phyloP scores from a whole-genome alignment of 2,797 vertebrate genomes.

The Rhinichthys osculus region DNA sequence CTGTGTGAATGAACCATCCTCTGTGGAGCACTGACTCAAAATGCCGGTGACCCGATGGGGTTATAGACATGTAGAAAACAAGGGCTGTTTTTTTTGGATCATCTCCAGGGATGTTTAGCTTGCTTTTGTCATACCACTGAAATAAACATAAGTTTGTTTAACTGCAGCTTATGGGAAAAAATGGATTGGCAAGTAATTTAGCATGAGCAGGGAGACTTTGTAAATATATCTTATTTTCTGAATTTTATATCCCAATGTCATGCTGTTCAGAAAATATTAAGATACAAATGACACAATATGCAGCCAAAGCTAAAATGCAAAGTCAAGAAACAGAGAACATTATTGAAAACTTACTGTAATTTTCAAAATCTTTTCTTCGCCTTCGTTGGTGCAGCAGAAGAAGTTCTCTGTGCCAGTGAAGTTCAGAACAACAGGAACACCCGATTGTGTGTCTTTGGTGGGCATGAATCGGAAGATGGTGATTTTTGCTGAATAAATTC shows the following conservation, averaged over 20 bases:
- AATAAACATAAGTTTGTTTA: neutral
- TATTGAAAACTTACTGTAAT: constrained; percentile 69
- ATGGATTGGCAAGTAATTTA: neutral
- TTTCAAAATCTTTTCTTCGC: constrained; percentile 51
- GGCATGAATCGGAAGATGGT: constrained; percentile 77
- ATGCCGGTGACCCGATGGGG: neutral
- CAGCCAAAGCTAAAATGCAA: neutral
- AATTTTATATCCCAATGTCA: neutral
- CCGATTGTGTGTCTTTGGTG: constrained; percentile 31
- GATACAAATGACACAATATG: neutral
- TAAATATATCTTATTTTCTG: neutral
- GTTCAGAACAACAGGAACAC: constrained; percentile 78
- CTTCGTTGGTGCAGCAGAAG: constrained; percentile 68
- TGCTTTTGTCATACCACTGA: constrained; percentile 69
- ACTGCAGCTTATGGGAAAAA: neutral
- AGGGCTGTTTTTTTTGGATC: constrained; percentile 66
- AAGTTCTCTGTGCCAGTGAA: constrained; percentile 73
- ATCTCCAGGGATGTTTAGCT: constrained; percentile 64
- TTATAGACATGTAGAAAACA: constrained; percentile 78
- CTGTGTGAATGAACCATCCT: constrained; percentile 77
- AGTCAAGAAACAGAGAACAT: neutral
- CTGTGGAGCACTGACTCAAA: constrained; percentile 76
- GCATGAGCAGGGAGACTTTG: neutral
- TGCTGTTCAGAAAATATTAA: neutral
- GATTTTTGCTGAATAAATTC: constrained; percentile 69